These are phyloP conservation scores for Hyphantria cunea DNA, from an alignment of 1,140 invertebrate genomes.

Conservation along the genomic window DNA sequence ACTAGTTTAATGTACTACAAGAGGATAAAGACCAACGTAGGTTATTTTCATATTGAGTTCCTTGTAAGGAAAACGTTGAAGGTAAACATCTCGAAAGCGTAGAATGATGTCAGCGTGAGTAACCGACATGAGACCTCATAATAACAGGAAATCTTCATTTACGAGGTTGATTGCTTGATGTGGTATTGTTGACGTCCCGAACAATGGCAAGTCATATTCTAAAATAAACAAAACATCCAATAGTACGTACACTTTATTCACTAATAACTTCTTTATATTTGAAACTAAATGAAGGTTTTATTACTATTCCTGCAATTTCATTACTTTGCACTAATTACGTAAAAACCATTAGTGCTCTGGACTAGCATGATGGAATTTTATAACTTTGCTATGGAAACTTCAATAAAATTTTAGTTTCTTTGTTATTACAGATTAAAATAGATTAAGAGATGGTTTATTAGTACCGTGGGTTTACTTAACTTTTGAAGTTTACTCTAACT, in stretches of 20 bases:
- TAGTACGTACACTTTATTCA: too few species aligned
- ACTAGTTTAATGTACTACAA: not conserved
- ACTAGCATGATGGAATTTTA: not conserved
- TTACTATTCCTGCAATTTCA: too few species aligned
- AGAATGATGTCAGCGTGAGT: conserved; percentile 29
- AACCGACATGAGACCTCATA: conserved; percentile 19
- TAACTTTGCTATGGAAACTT: conserved; percentile 7
- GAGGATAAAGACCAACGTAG: not conserved
- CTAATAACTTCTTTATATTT: too few species aligned
- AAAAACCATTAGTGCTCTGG: conserved; percentile 6
- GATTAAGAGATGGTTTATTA: not conserved
- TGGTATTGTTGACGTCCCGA: conserved; percentile 6
- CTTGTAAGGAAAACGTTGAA: conserved; percentile 25
- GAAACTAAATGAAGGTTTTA: too few species aligned
- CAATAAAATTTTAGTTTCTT: conserved; percentile 1
- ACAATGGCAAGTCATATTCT: conserved; percentile 8
- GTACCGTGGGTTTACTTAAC: not conserved
- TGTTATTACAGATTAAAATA: not conserved
- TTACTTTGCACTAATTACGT: conserved; percentile 17
- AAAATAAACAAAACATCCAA: too few species aligned
- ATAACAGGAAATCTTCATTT: conserved; percentile 42
- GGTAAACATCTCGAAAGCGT: conserved; percentile 7
- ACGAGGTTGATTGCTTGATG: conserved; percentile 31
- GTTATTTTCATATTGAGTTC: not conserved
- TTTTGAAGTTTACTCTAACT: too few species aligned